Conservation (phyloP, 2,797 vertebrate genomes). For the Taenioides sp. region DNA sequence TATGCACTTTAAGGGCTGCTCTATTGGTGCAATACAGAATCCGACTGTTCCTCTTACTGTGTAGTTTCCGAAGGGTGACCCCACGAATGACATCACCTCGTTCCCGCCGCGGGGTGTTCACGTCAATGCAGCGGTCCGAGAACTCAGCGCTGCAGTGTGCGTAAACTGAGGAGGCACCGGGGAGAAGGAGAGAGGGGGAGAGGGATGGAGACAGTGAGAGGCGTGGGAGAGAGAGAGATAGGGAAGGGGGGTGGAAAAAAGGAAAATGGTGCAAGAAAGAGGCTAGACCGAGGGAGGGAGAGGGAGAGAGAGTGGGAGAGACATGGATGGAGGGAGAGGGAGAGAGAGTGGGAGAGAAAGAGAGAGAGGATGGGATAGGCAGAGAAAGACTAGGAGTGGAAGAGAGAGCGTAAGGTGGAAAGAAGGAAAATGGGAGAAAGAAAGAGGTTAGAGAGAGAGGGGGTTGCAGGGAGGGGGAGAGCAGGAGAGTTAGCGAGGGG, state of each 20-base stretch:
- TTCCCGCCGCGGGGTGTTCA: conserved; percentile 38
- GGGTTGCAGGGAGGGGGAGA: not conserved
- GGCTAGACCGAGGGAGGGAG: too few relatives aligned
- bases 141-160: conserved; percentile 31
- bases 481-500: not conserved
- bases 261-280: too few relatives aligned
- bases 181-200: conserved; percentile 9
- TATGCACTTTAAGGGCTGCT: not conserved
- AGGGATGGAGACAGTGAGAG: not conserved
- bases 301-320: too few relatives aligned
- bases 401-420: too few relatives aligned
- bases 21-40: conserved; percentile 34
- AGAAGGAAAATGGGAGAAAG: not conserved
- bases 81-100: conserved; percentile 53
- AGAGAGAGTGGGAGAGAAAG: too few relatives aligned
- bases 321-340: too few relatives aligned
- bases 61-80: conserved; percentile 32
- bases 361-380: not conserved
- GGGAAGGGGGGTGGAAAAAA: not conserved
- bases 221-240: not conserved
- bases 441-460: too few relatives aligned
- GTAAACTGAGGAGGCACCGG: conserved; percentile 3
- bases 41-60: conserved; percentile 26
- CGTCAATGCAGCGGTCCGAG: conserved; percentile 52
- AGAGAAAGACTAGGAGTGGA: not conserved